phyloP scores from a whole-genome alignment of 2,888 invertebrate species.

The Muscina levida region DNA sequence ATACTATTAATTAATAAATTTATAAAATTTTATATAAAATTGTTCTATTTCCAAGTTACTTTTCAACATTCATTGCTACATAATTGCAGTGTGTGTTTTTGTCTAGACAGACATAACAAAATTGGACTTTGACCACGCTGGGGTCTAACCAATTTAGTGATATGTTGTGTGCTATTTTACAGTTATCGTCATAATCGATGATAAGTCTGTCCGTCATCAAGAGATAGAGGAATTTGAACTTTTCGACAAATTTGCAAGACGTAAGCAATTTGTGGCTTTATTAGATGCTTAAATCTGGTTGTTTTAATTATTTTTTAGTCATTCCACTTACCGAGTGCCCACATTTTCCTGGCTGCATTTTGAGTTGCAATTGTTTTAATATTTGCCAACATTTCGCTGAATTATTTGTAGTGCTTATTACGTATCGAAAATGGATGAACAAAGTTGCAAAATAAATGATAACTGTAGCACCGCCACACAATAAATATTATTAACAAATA shows the following conservation, averaged over 20 bases:
- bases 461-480: background rate
- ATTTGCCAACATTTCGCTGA: conserved; percentile 56
- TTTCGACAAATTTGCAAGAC: no score
- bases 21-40: no score
- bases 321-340: conserved; percentile 44
- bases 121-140: conserved; percentile 35
- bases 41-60: no score
- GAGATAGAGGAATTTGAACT: conserved; percentile 38
- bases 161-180: background rate
- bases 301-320: background rate
- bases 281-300: no score
- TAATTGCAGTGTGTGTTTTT: background rate
- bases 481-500: conserved; percentile 14
- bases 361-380: conserved; percentile 39
- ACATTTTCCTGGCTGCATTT: conserved; percentile 48
- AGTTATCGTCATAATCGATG: background rate
- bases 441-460: conserved; percentile 3
- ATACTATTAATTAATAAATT: no score
- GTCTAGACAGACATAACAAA: background rate
- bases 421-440: conserved; percentile 9
- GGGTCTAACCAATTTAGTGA: no score
- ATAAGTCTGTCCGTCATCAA: no score
- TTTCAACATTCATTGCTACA: background rate
- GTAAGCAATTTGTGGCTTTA: no score
- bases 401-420: background rate